Evolutionary conservation across 2,888 invertebrate genomes (phyloP).

Genomic region (Catocala nupta): DNA sequence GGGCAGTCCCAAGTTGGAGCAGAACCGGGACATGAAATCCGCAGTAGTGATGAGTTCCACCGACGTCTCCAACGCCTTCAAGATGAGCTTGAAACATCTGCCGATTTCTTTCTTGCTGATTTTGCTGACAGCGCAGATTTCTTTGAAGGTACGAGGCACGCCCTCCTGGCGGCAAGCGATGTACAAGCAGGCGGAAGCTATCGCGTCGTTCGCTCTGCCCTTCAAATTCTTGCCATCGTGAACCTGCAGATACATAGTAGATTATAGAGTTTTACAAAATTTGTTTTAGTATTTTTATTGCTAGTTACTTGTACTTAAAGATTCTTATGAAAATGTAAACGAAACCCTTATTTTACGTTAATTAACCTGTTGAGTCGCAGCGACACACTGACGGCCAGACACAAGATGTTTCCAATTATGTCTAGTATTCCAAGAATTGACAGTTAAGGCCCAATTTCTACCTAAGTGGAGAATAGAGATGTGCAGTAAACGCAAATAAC

Average conservation of each 20-base stretch:
- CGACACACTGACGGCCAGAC: no score
- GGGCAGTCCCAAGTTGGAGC: constrained; percentile 96
- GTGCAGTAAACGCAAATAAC: no score
- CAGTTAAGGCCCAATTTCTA: no score
- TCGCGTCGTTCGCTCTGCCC: constrained; percentile 98
- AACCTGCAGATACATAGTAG: constrained; percentile 79
- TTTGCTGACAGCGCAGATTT: constrained; percentile 99
- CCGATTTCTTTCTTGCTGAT: constrained; percentile 99
- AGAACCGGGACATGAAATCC: constrained; percentile 99
- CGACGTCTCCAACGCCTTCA: constrained; percentile 98
- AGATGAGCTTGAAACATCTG: constrained; percentile 98
- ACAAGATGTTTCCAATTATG: no score
- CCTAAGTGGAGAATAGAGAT: no score
- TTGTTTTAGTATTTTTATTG: no score
- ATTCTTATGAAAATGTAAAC: no score
- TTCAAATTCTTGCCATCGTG: constrained; percentile 98
- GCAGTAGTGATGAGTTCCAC: constrained; percentile 99
- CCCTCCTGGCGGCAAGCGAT: constrained; percentile 99
- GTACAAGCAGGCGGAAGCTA: constrained; percentile 99
- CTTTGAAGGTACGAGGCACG: constrained; percentile 99
- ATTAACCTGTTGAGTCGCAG: no score
- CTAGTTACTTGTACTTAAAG: no score
- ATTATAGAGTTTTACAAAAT: no score
- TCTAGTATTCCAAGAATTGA: no score
- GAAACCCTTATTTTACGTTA: no score